Evolutionary conservation across 2,888 invertebrate species (phyloP), one percentile per base, ranked within the genome.

Genomic region (Diaperis boleti): DNA sequence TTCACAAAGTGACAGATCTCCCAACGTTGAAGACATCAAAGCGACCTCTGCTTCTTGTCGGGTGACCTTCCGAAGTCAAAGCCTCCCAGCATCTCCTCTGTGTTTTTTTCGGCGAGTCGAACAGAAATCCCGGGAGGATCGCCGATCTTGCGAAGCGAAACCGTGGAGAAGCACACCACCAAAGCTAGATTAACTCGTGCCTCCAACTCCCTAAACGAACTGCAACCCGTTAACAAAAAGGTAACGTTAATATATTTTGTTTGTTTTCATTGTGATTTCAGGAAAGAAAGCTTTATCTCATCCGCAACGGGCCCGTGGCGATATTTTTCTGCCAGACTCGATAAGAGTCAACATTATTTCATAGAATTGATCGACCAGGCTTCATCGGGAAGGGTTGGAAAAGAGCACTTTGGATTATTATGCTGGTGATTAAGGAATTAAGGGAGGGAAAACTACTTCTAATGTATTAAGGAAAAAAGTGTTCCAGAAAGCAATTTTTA

Each of bases 61-160:
- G 37, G 35, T 18, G 37, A 31, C 52, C 37, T 20, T 31, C 26
- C 59, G 15, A 3, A 59, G 54, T 47, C 55, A 61, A 41, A 59
- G 50, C n/a, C 39, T 59, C 50, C 18, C 35, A 35, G 45, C 42
- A 37, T 18, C 52, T 47, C 47, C 37, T 42, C 45, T 18, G 33
- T 47, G 37, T 62, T 47, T 62, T 62, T 62, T 55, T 22, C 49
- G 45, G 17, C 37, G 56, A 54, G 45, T 55, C 55, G 62, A 62
- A 45, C 31, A 20, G 41, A 56, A 55, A 17, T 47, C 62, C 33
- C 62, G 17, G 5, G 62, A 31, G 62, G 39, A 29, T 26, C 42
- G 47, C 47, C 35, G 56, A 62, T 62, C 62, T 62, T 49, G 55
- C 62, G 55, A 62, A 62, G 62, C 62, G 56, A 62, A 62, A 62